phyloP scores from a whole-genome alignment of 2,888 invertebrate species.

The Ennomos erosarius region DNA sequence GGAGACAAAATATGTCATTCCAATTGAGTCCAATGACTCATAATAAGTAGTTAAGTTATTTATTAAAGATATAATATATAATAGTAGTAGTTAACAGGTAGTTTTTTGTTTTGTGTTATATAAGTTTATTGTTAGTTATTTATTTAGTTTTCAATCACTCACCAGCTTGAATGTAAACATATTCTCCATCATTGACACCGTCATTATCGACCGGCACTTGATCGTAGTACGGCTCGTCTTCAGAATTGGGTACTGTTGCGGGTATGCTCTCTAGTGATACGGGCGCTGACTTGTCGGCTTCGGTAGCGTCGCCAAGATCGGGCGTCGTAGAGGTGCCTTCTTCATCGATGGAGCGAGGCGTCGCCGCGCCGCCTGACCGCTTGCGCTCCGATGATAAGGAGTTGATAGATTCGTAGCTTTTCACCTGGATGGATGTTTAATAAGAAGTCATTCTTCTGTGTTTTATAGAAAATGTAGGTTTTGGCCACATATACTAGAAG shows the following conservation, averaged over 20 bases:
- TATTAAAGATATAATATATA: too few relatives aligned
- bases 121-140: too few relatives aligned
- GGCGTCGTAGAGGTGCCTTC: slow-evolving; percentile 74
- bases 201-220: slow-evolving; percentile 87
- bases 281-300: slow-evolving; percentile 73
- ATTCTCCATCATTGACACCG: slow-evolving; percentile 87
- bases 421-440: slow-evolving; percentile 78
- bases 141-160: slow-evolving; percentile 45
- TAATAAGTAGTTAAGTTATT: too few relatives aligned
- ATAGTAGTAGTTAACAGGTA: too few relatives aligned
- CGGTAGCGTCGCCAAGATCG: slow-evolving; percentile 64
- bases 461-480: too few relatives aligned
- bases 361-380: slow-evolving; percentile 81
- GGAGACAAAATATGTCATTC: too few relatives aligned
- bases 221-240: slow-evolving; percentile 90
- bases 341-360: slow-evolving; percentile 79
- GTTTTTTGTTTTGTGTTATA: too few relatives aligned
- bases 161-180: slow-evolving; percentile 90
- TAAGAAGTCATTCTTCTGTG: neutral
- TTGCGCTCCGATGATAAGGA: slow-evolving; percentile 86
- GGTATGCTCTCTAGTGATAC: slow-evolving; percentile 76
- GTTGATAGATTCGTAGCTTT: slow-evolving; percentile 88
- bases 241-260: slow-evolving; percentile 59
- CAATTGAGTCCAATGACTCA: too few relatives aligned
- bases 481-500: too few relatives aligned